Evolutionary conservation across 2,888 invertebrate species (phyloP), one percentile per base, ranked within the genome.

Genomic region (Diadromus collaris): DNA sequence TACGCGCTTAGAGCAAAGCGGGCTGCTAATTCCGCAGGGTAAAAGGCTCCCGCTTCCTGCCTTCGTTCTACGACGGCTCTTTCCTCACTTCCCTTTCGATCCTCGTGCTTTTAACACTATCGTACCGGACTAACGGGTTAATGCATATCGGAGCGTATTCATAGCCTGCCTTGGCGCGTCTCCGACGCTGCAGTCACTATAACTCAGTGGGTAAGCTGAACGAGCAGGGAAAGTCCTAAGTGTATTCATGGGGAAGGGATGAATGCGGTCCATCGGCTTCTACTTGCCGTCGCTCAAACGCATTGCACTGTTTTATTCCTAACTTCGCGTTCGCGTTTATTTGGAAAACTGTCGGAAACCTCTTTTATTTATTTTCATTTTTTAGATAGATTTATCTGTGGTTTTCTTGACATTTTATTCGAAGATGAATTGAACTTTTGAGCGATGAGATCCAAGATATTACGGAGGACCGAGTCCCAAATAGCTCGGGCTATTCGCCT

Each of bases 401-500:
- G 19, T 48, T 21, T 48, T 19, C 19, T 51, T 21, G 19, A 21
- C 19, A 0, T 19, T 48, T 21, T 19, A 13, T 48, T 19, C 21
- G 10, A 48, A 19, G 21, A 48, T 7, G 21, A 51, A 24, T 13
- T 21, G 9, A 24, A 51, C 9, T 21, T 51, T 9, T 24, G 19
- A 24, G 51, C 21, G 1, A 51, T 24, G 24, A 21, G 24, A 51
- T 21, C 3, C 19, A 21, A 24, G 41, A 44, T 4, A 16, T 4
- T 16, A 16, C 41, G 41, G 51, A 21, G 19, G 51, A 51, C 9
- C 51, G 24, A 41, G 38, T 38, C 19, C 1, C 38, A 9, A 21
- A 24, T 21, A 61, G 41, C n/a, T 64, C 46, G 19, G 81, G 81
- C 82, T 82, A 85, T 86, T 84, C 82, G 79, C 82, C 85, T 85